These are phyloP conservation scores for Crotalus helleri DNA, from an alignment of 2,113 vertebrate genomes.

Conservation along the genomic window DNA sequence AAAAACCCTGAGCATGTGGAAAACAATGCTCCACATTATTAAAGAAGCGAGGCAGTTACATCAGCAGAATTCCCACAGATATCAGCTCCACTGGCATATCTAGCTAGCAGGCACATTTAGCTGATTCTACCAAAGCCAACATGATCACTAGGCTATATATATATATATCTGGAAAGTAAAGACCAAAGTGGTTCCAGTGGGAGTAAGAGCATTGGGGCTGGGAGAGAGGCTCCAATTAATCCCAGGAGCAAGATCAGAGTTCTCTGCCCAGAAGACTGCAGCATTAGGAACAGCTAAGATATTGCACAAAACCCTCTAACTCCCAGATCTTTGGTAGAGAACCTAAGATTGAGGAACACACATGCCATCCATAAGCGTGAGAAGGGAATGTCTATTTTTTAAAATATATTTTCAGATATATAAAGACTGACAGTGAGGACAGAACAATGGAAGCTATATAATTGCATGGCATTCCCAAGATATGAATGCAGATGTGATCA, in stretches of 20 bases:
- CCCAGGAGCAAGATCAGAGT: background rate
- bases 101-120: background rate
- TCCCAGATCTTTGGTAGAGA: background rate
- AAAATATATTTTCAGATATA: background rate
- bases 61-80: background rate
- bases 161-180: background rate
- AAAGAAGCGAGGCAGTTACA: background rate
- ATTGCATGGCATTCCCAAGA: background rate
- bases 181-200: background rate
- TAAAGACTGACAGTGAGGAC: background rate
- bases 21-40: background rate
- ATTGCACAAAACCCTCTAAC: background rate
- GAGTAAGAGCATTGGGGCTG: background rate
- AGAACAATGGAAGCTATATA: background rate
- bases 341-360: background rate
- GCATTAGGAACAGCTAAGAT: background rate
- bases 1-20: background rate
- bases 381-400: background rate
- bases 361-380: background rate
- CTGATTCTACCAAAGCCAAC: background rate
- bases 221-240: background rate
- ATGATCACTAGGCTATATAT: background rate
- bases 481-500: background rate
- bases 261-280: background rate
- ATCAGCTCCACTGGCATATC: background rate